These are phyloP conservation scores for Eufriesea mexicana DNA, from an alignment of 1,140 invertebrate genomes.

Conservation along the genomic window DNA sequence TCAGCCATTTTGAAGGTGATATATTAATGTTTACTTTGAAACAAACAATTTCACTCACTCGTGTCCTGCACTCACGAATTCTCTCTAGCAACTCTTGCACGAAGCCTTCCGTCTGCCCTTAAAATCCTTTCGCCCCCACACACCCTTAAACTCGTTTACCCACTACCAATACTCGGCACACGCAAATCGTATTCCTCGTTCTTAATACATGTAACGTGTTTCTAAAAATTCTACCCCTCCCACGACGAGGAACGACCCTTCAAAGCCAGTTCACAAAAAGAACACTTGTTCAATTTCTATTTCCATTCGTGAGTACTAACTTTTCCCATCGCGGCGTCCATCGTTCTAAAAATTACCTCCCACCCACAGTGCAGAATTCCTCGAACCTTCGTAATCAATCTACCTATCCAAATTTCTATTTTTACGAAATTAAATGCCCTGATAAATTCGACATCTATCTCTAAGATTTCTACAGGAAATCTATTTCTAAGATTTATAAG, in stretches of 20 bases:
- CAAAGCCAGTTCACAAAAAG: neutral
- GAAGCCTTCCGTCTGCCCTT: neutral
- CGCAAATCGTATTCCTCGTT: no score
- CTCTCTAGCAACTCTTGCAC: neutral
- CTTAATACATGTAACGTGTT: neutral
- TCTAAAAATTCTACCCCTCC: constrained; percentile 6
- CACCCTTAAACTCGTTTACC: neutral
- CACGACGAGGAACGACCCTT: neutral
- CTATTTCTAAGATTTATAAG: no score
- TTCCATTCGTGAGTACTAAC: neutral
- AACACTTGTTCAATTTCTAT: neutral
- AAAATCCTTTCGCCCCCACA: neutral
- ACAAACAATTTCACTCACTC: neutral
- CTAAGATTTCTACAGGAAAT: no score
- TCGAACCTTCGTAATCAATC: neutral
- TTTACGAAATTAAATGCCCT: no score
- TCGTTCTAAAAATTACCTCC: neutral
- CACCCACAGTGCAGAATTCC: neutral
- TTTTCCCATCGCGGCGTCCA: neutral
- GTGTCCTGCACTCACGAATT: neutral
- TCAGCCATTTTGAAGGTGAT: no score
- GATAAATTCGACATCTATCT: no score
- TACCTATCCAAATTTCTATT: neutral
- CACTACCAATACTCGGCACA: neutral
- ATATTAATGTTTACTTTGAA: no score